Evolutionary conservation across 1,140 invertebrate genomes (phyloP).

Genomic region (Drosophila sucinea): DNA sequence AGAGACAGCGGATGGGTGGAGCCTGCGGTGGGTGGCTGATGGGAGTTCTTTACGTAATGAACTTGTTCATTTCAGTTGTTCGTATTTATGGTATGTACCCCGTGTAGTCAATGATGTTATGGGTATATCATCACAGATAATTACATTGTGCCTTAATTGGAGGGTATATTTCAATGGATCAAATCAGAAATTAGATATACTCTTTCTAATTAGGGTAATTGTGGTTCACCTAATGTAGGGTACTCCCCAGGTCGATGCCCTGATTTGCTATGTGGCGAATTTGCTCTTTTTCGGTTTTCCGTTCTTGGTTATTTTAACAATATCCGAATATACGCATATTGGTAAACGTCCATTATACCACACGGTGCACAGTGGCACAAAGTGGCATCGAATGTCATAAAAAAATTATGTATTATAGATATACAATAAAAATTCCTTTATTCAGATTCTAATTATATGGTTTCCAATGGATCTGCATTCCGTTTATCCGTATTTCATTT

Average conservation of each 20-base stretch:
- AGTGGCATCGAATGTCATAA: background rate
- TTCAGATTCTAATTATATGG: too few species aligned
- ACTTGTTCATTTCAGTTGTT: conserved; percentile 42
- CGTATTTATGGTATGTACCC: background rate
- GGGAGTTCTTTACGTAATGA: conserved; percentile 67
- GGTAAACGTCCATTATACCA: conserved; percentile 35
- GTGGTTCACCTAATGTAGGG: background rate
- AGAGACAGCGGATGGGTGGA: conserved; percentile 16
- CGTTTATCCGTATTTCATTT: too few species aligned
- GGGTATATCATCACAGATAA: background rate
- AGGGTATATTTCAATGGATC: too few species aligned
- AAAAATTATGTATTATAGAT: background rate
- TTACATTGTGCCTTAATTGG: too few species aligned
- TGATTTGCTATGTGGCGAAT: background rate
- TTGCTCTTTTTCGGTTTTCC: conserved; percentile 28
- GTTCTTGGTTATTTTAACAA: conserved; percentile 54
- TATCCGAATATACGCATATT: conserved; percentile 58
- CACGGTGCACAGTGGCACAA: conserved; percentile 13
- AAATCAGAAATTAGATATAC: too few species aligned
- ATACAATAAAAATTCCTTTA: too few species aligned
- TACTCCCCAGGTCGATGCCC: background rate
- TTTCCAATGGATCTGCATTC: too few species aligned
- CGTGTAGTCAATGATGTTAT: background rate
- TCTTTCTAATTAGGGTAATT: too few species aligned
- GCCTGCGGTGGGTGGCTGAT: conserved; percentile 33